Evolutionary conservation across 2,888 invertebrate genomes (phyloP), one percentile per base, ranked within the genome.

Genomic region (Omphaloscelis lunosa): DNA sequence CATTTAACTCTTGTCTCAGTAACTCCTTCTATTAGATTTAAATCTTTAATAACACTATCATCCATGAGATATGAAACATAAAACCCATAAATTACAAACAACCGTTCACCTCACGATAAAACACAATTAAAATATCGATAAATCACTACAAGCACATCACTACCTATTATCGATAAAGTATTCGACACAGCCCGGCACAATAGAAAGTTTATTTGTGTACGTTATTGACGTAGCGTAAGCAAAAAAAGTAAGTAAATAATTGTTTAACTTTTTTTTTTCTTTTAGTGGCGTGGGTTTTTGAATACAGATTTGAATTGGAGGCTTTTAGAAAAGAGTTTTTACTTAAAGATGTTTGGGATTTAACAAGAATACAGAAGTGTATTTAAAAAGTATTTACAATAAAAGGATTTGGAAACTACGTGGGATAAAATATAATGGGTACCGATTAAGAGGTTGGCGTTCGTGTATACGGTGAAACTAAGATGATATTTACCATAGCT

Each of bases 191-290:
- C 91, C 88, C 90, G 90, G 90, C 93, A 96, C 96, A 96, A 96
- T 95, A 96, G 96, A 96, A 96, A 96, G 96, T 96, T 95, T 94
- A 94, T 95, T 95, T 95, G 91, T 91, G 87, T 82, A 79, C 80
- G 88, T 79, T 88, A 80, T 88, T 83, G 72, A 82, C 66, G 91
- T 87, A 94, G 84, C 79, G 94, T 91, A 89, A 76, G 93, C 93
- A 94, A 93, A 82, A 68, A 92, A 93, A 51, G 7, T 41, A 39
- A 88, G 87, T 75, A 85, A 89, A 87, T 85, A 88, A 58, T 85
- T 71, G 81, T 85, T 84, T 72, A 82, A 82, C 75, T 82, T 88
- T 88, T 88, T 89, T 90, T 85, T 86, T 86, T 80, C n/a, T n/a
- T 87, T 84, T 82, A 79, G 80, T 80, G 78, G 77, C 72, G 77